These are phyloP conservation scores for Hydrocynus forskahlii DNA, from an alignment of 2,797 vertebrate species.

Conservation along the genomic window DNA sequence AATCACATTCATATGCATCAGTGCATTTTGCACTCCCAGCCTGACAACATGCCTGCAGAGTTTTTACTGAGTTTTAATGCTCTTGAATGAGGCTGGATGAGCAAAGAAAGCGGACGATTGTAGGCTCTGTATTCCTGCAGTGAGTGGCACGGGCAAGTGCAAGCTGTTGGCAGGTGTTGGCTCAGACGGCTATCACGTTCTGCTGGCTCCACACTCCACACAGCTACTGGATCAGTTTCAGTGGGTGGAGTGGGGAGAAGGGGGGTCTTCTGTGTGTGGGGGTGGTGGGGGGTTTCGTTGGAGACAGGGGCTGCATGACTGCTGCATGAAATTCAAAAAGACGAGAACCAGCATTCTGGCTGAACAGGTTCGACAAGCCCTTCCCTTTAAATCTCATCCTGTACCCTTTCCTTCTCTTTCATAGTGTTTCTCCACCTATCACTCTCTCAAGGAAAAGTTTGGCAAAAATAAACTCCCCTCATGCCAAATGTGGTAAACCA, in stretches of 20 bases:
- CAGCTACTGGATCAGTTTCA: constrained; percentile 59
- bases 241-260: constrained; percentile 24
- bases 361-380: constrained; percentile 51
- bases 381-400: not conserved
- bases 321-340: constrained; percentile 1
- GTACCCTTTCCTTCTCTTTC: not conserved
- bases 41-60: not conserved
- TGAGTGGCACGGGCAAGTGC: constrained; percentile 65
- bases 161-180: constrained; percentile 55
- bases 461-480: not conserved
- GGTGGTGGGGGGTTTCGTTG: constrained; percentile 34
- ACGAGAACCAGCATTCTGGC: constrained; percentile 46
- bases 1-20: too few species aligned
- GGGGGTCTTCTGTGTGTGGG: not conserved
- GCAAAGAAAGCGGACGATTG: not conserved
- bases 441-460: not conserved
- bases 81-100: not conserved
- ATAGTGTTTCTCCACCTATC: not conserved
- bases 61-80: not conserved
- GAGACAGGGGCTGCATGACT: constrained; percentile 33
- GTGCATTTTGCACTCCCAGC: not conserved
- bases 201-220: constrained; percentile 51
- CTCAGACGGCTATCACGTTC: constrained; percentile 54
- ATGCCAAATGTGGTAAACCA: not conserved
- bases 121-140: constrained; percentile 23